These are phyloP conservation scores for Typhlichthys subterraneus DNA, from an alignment of 2,797 vertebrate species.

Conservation along the genomic window DNA sequence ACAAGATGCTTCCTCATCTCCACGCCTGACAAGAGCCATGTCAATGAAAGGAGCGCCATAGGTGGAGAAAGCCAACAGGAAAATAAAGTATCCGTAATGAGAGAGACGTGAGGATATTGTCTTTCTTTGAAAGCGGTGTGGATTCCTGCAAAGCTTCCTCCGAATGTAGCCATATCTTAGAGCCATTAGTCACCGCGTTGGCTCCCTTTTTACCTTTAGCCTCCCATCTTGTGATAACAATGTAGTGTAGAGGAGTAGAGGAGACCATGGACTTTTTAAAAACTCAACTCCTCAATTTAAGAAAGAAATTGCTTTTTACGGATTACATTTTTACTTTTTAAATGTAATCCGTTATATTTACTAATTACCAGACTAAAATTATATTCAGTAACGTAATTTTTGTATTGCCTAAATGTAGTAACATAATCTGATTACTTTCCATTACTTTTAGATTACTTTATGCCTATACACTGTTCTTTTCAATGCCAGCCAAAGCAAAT, in stretches of 20 bases:
- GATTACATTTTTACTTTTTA: too few species aligned
- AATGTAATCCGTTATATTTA: too few species aligned
- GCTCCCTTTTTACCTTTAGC: conserved; percentile 12
- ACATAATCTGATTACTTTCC: too few species aligned
- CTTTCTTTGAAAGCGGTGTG: conserved; percentile 36
- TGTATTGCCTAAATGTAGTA: too few species aligned
- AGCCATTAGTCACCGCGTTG: conserved; percentile 10
- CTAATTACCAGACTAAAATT: too few species aligned
- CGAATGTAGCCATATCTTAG: background rate
- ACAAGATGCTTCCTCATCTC: conserved; percentile 52
- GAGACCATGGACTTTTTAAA: conserved; percentile 19
- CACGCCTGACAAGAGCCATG: conserved; percentile 39
- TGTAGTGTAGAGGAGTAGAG: background rate
- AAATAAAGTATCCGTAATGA: conserved; percentile 51
- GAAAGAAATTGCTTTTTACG: conserved; percentile 4
- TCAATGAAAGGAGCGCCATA: conserved; percentile 34
- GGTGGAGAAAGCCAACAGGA: conserved; percentile 49
- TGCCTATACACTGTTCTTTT: too few species aligned
- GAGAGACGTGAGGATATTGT: conserved; percentile 31
- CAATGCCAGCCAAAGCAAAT: too few species aligned
- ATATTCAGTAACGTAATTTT: too few species aligned
- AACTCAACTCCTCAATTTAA: conserved; percentile 7
- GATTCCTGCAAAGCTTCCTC: conserved; percentile 16
- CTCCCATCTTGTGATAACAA: background rate
- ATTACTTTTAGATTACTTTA: too few species aligned